Percentiles rank a stretch among this genome's conserved stretches.
Evolutionary conservation across 2,797 vertebrate genomes (phyloP).

Genomic region (Arnoldichthys spilopterus): DNA sequence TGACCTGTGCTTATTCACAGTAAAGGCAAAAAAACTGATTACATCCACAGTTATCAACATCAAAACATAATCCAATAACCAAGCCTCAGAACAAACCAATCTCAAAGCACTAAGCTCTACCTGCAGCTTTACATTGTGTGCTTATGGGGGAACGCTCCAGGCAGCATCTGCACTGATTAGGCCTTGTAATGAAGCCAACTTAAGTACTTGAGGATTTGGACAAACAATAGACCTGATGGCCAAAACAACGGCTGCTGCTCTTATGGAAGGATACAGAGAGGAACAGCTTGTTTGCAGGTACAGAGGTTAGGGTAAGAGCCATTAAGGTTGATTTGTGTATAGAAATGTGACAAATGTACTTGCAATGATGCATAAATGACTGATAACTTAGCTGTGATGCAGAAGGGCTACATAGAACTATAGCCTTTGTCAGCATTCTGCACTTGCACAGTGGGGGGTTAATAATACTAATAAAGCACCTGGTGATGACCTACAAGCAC

Average conservation of each 20-base stretch:
- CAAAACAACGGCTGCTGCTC: constrained; percentile 6
- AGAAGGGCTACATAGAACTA: not conserved
- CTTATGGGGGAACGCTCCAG: not conserved
- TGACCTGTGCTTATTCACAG: not conserved
- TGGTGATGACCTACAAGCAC: not conserved
- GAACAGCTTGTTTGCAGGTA: not conserved
- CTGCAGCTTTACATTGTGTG: not conserved
- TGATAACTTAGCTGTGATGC: not conserved
- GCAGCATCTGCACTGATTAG: constrained; percentile 33
- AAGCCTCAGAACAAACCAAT: constrained; percentile 13
- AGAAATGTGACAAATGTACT: not conserved
- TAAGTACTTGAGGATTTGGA: constrained; percentile 26
- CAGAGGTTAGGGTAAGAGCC: not conserved
- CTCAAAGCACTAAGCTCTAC: not conserved
- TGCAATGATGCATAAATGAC: not conserved
- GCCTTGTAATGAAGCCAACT: constrained; percentile 35
- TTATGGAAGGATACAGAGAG: not conserved
- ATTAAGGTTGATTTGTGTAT: not conserved
- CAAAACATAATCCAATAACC: constrained; percentile 1
- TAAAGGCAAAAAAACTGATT: constrained; percentile 7
- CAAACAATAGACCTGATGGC: constrained; percentile 9
- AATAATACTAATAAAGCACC: not conserved
- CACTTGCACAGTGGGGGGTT: not conserved
- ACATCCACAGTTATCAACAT: not conserved
- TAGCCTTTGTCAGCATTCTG: not conserved